phyloP scores from a whole-genome alignment of 30 jellyfish, hydroid and myxozoan species.

The Turritopsis dohrnii region DNA sequence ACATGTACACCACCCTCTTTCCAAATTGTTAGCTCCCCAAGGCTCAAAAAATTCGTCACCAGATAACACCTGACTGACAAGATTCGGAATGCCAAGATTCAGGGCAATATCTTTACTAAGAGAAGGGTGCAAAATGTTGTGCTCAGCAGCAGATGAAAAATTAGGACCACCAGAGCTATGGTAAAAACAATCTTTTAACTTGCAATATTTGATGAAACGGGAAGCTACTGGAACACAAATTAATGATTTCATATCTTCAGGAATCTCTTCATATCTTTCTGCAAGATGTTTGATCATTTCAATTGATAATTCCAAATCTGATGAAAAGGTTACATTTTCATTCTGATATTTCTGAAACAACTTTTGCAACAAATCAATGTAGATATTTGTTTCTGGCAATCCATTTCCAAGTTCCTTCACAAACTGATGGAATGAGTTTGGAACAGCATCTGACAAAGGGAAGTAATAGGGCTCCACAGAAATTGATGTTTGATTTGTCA shows the following conservation, averaged over 20 bases:
- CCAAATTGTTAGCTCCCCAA: no score
- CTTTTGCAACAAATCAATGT: constrained; percentile 26
- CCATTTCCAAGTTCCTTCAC: not conserved
- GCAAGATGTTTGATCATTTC: constrained; percentile 18
- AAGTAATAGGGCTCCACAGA: constrained; percentile 20
- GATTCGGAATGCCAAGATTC: constrained; percentile 34
- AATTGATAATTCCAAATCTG: constrained; percentile 26
- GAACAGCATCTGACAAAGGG: not conserved
- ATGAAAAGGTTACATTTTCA: not conserved
- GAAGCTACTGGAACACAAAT: constrained; percentile 9
- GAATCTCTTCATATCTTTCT: not conserved
- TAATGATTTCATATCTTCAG: not conserved
- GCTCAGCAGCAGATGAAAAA: not conserved
- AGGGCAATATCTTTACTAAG: constrained; percentile 38
- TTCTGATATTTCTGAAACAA: constrained; percentile 29
- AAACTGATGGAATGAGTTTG: not conserved
- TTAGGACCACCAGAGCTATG: not conserved
- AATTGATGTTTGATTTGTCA: not conserved
- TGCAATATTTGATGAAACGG: not conserved
- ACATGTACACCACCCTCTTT: no score
- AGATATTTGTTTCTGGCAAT: not conserved
- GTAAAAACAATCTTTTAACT: constrained; percentile 3
- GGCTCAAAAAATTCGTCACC: constrained; percentile 48
- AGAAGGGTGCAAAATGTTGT: constrained; percentile 29
- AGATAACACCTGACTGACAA: constrained; percentile 39